Evolutionary conservation across 2,888 invertebrate genomes (phyloP).

Genomic region (Trileptium ribeirensis): DNA sequence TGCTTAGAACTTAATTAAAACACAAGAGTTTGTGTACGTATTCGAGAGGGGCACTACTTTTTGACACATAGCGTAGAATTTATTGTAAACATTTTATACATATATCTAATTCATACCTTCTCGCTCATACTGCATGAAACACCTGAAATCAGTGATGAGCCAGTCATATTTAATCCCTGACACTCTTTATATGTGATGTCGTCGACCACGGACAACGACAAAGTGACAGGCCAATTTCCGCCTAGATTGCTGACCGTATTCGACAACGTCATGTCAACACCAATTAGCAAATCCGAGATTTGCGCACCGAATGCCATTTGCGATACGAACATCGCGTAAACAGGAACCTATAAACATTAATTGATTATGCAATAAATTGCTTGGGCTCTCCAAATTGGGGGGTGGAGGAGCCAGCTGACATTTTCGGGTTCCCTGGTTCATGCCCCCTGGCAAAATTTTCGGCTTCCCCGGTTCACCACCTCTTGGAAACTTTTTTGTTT

Average conservation of each 20-base stretch:
- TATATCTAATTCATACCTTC: neutral
- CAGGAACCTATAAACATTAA: constrained; percentile 71
- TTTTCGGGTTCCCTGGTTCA: too few relatives aligned
- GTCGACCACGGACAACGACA: constrained; percentile 44
- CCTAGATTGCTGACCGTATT: constrained; percentile 93
- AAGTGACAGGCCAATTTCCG: constrained; percentile 78
- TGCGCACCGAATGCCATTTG: constrained; percentile 96
- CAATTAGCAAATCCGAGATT: constrained; percentile 88
- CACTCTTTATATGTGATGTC: constrained; percentile 48
- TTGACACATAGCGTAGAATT: too few relatives aligned
- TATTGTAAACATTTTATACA: too few relatives aligned
- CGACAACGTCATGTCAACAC: constrained; percentile 95
- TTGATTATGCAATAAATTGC: too few relatives aligned
- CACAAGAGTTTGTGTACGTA: too few relatives aligned
- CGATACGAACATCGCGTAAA: constrained; percentile 94
- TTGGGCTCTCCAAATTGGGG: too few relatives aligned
- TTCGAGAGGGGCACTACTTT: too few relatives aligned
- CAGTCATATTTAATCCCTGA: constrained; percentile 18
- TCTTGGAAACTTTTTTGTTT: too few relatives aligned
- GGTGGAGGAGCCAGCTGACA: too few relatives aligned
- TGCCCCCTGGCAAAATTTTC: too few relatives aligned
- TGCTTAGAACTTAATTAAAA: too few relatives aligned
- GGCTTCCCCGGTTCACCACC: too few relatives aligned
- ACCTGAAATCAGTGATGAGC: neutral
- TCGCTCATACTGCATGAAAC: neutral